phyloP scores from a whole-genome alignment of 2,888 invertebrate genomes.

The Epistrophe eligans region DNA sequence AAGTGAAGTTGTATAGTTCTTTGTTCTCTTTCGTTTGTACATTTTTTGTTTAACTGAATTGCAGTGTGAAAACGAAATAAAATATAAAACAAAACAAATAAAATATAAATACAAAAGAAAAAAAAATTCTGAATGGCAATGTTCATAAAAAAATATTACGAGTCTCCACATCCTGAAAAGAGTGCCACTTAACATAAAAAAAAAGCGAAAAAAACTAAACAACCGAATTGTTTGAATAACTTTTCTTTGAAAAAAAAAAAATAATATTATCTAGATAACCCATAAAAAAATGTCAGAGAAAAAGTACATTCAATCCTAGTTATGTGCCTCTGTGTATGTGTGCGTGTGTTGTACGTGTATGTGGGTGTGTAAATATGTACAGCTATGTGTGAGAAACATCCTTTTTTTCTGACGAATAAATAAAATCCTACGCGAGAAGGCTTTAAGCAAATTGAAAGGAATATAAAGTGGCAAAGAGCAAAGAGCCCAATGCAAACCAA shows the following conservation, averaged over 20 bases:
- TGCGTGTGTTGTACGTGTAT: too few species aligned
- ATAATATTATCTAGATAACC: conserved; percentile 26
- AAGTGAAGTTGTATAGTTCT: conserved; percentile 13
- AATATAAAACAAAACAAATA: conserved; percentile 13
- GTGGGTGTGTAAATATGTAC: background rate
- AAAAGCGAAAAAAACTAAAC: conserved; percentile 34
- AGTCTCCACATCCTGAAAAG: conserved; percentile 7
- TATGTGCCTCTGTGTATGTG: background rate
- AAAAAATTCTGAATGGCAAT: background rate
- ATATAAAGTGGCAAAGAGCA: conserved; percentile 49
- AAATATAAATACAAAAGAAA: conserved; percentile 1
- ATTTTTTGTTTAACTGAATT: conserved; percentile 8
- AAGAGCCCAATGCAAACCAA: conserved; percentile 39
- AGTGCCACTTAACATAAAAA: conserved; percentile 56
- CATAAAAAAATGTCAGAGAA: conserved; percentile 22
- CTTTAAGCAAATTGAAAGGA: conserved; percentile 55
- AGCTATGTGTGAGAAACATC: background rate
- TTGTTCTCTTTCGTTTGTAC: conserved; percentile 7
- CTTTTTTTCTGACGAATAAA: conserved; percentile 13
- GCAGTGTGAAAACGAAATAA: conserved; percentile 34
- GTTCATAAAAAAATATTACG: conserved; percentile 36
- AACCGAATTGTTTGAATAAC: conserved; percentile 55
- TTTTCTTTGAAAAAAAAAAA: conserved; percentile 37
- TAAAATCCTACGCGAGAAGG: conserved; percentile 16
- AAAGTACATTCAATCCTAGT: conserved; percentile 23